Conservation (phyloP, 2,888 invertebrate species). For the Malachius bipustulatus region DNA sequence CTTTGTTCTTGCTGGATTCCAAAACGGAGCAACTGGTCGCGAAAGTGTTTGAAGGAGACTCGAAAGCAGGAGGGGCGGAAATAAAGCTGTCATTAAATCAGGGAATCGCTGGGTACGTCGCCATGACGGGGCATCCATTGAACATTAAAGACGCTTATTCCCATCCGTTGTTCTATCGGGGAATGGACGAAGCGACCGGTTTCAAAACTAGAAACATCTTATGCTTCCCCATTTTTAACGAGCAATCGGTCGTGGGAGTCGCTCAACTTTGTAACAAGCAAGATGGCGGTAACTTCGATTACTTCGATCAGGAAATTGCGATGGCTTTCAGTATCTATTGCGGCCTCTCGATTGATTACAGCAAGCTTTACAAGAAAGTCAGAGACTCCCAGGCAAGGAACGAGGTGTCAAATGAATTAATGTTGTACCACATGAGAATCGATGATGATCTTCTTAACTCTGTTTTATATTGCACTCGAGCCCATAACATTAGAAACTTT, state of each 20-base stretch:
- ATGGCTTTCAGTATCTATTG: conserved; percentile 69
- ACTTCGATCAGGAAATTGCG: conserved; percentile 66
- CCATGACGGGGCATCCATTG: conserved; percentile 58
- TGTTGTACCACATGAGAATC: conserved; percentile 76
- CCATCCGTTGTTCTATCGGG: conserved; percentile 61
- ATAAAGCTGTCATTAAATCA: conserved; percentile 44
- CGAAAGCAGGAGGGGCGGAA: conserved; percentile 34
- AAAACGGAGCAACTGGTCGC: conserved; percentile 66
- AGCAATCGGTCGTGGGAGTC: conserved; percentile 53
- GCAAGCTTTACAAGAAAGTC: conserved; percentile 60
- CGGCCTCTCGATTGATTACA: conserved; percentile 67
- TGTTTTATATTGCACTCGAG: too few species aligned
- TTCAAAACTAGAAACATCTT: conserved; percentile 67
- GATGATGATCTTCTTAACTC: too few species aligned
- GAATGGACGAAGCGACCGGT: conserved; percentile 62
- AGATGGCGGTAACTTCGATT: conserved; percentile 57
- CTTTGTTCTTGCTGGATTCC: conserved; percentile 64
- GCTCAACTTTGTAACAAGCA: conserved; percentile 69
- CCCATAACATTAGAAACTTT: conserved; percentile 43
- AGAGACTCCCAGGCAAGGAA: conserved; percentile 65
- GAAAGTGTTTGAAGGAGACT: conserved; percentile 50
- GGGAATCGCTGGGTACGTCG: conserved; percentile 48
- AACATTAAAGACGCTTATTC: conserved; percentile 63
- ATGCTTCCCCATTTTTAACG: conserved; percentile 75
- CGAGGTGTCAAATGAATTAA: conserved; percentile 66